Evolutionary conservation across 1,140 invertebrate species (phyloP).

Genomic region (Drosophila funebris): DNA sequence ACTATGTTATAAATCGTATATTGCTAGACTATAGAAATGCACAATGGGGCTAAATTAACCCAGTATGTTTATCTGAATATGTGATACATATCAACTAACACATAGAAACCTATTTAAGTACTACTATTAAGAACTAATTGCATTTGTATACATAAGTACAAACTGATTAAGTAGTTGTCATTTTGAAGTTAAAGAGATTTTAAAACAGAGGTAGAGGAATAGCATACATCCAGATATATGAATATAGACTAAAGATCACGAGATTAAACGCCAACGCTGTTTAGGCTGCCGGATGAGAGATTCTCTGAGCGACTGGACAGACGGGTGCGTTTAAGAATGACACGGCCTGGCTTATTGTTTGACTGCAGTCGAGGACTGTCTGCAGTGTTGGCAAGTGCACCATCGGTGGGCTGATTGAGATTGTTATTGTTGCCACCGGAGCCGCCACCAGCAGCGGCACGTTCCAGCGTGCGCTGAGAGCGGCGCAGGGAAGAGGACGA

Average conservation of each 20-base stretch:
- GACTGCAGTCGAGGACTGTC: constrained; percentile 39
- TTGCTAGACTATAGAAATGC: constrained; percentile 39
- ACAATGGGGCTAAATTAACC: constrained; percentile 9
- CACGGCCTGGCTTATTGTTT: constrained; percentile 52
- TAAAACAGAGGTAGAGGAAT: constrained; percentile 65
- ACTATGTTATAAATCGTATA: constrained; percentile 19
- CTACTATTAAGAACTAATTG: constrained; percentile 35
- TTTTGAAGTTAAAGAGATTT: constrained; percentile 52
- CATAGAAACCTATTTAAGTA: constrained; percentile 64
- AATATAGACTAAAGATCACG: constrained; percentile 75
- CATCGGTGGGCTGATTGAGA: constrained; percentile 74
- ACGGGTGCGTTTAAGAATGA: constrained; percentile 64
- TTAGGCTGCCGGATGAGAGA: constrained; percentile 74
- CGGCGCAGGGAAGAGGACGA: constrained; percentile 58
- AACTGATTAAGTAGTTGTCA: constrained; percentile 42
- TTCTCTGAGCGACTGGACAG: constrained; percentile 75
- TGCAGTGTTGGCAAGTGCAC: constrained; percentile 5
- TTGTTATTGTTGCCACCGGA: constrained; percentile 66
- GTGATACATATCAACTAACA: constrained; percentile 10
- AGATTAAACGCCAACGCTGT: constrained; percentile 73
- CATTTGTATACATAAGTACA: constrained; percentile 56
- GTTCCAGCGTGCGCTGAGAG: constrained; percentile 69
- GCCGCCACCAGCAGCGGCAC: constrained; percentile 52
- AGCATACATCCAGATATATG: constrained; percentile 52
- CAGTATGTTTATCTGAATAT: background rate